Conservation (phyloP, 2,888 invertebrate species). For the Dermolepida albohirtum region DNA sequence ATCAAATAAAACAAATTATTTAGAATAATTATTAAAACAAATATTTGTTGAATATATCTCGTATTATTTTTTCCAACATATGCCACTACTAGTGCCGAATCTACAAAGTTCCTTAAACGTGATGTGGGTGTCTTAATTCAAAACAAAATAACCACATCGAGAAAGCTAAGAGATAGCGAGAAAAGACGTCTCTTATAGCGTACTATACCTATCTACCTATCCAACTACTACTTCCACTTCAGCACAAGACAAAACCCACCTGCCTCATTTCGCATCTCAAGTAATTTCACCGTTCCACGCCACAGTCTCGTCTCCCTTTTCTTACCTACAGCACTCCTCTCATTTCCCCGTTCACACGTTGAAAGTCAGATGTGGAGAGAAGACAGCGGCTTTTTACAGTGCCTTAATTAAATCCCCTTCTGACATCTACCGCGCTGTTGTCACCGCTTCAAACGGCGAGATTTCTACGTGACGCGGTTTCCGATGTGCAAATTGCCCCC, state of each 20-base stretch:
- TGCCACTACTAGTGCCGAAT: no score
- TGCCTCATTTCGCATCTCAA: slow-evolving; percentile 33
- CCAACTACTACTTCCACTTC: slow-evolving; percentile 1
- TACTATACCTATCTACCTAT: slow-evolving; percentile 1
- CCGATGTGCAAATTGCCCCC: slow-evolving; percentile 64
- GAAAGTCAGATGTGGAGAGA: slow-evolving; percentile 38
- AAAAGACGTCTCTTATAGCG: slow-evolving; percentile 21
- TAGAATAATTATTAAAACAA: no score
- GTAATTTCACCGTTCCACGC: slow-evolving; percentile 31
- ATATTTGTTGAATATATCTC: no score
- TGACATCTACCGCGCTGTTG: slow-evolving; percentile 65
- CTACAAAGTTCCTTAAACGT: no score
- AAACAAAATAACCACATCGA: slow-evolving; percentile 35
- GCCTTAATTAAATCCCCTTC: slow-evolving; percentile 67
- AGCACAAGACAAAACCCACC: slow-evolving; percentile 23
- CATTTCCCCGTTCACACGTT: slow-evolving; percentile 38
- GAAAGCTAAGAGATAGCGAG: slow-evolving; percentile 12
- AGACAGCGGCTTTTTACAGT: slow-evolving; percentile 62
- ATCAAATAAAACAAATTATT: no score
- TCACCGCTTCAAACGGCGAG: slow-evolving; percentile 64
- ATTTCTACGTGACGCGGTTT: slow-evolving; percentile 67
- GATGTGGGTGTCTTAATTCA: background rate
- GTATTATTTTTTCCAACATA: no score
- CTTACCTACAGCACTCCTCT: slow-evolving; percentile 20
- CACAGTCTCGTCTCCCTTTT: slow-evolving; percentile 24